Evolutionary conservation across 2,113 vertebrate species (phyloP).

Genomic region (Ailurus styani): DNA sequence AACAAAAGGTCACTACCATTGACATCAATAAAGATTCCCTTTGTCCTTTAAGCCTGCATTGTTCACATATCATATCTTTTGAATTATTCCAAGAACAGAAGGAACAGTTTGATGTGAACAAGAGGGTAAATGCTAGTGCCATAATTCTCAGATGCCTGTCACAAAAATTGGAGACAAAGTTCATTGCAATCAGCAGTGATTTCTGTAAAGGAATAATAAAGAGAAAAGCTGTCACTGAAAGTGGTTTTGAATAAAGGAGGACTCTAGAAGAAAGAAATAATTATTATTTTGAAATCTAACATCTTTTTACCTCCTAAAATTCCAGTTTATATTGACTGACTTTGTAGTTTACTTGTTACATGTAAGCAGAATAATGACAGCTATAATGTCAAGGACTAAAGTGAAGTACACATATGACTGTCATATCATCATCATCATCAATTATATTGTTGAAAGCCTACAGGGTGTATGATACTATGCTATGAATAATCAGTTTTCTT

Average conservation of each 20-base stretch:
- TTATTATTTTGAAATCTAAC: conserved; percentile 62
- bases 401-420: neutral
- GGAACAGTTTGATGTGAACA: conserved; percentile 55
- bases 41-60: conserved; percentile 48
- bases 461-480: neutral
- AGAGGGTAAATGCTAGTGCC: conserved; percentile 56
- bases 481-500: conserved; percentile 27
- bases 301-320: conserved; percentile 47
- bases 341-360: conserved; percentile 44
- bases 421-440: conserved; percentile 53
- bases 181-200: conserved; percentile 65
- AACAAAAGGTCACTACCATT: conserved; percentile 24
- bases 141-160: conserved; percentile 63
- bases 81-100: conserved; percentile 67
- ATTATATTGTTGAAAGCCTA: conserved; percentile 36
- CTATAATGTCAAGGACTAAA: conserved; percentile 41
- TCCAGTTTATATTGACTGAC: conserved; percentile 49
- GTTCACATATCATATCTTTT: conserved; percentile 45
- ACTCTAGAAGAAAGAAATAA: conserved; percentile 42
- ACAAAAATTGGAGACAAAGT: conserved; percentile 56
- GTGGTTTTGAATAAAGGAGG: conserved; percentile 59
- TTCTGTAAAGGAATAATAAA: conserved; percentile 66
- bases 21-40: conserved; percentile 51
- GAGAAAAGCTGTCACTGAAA: conserved; percentile 60
- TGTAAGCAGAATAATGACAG: conserved; percentile 38